A percentile compares a stretch with the other conserved stretches of the same genome.
Evolutionary conservation across 2,888 invertebrate genomes (phyloP).

Genomic region (Campaea margaritaria): DNA sequence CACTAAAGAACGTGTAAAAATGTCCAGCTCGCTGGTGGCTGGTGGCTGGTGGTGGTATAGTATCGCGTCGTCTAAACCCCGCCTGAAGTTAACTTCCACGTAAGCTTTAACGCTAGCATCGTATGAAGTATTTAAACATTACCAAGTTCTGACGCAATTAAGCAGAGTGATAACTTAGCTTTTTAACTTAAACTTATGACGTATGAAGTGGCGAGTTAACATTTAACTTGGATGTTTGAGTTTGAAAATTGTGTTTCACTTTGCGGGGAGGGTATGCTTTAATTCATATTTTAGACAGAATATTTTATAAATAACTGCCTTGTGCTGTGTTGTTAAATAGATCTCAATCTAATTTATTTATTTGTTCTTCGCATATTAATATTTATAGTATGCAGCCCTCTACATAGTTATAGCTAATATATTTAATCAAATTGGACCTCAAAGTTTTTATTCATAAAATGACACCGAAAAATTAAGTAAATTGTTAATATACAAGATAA

Average conservation of each 20-base stretch:
- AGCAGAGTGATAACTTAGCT: conserved; percentile 56
- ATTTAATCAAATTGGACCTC: too few species aligned
- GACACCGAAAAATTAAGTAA: too few species aligned
- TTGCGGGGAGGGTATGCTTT: conserved; percentile 3
- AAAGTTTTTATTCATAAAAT: too few species aligned
- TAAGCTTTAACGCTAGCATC: conserved; percentile 31
- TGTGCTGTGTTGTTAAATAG: neutral
- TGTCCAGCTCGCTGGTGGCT: too few species aligned
- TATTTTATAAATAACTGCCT: conserved; percentile 6
- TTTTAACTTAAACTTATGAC: conserved; percentile 53
- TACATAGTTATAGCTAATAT: too few species aligned
- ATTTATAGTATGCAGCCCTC: too few species aligned
- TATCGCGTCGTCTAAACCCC: conserved; percentile 14
- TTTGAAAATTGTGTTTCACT: conserved; percentile 20
- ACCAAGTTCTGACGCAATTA: conserved; percentile 63
- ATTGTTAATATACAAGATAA: too few species aligned
- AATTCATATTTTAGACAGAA: conserved; percentile 8
- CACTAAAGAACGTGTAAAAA: too few species aligned
- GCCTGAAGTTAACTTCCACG: conserved; percentile 28
- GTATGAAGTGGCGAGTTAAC: conserved; percentile 50
- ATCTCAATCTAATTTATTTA: neutral
- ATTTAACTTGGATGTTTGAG: conserved; percentile 33
- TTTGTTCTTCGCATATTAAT: too few species aligned
- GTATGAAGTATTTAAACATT: conserved; percentile 70
- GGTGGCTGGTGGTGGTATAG: too few species aligned